Evolutionary conservation across 2,888 invertebrate species (phyloP), one percentile per base, ranked within the genome.

Genomic region (Melipona bicolor): DNA sequence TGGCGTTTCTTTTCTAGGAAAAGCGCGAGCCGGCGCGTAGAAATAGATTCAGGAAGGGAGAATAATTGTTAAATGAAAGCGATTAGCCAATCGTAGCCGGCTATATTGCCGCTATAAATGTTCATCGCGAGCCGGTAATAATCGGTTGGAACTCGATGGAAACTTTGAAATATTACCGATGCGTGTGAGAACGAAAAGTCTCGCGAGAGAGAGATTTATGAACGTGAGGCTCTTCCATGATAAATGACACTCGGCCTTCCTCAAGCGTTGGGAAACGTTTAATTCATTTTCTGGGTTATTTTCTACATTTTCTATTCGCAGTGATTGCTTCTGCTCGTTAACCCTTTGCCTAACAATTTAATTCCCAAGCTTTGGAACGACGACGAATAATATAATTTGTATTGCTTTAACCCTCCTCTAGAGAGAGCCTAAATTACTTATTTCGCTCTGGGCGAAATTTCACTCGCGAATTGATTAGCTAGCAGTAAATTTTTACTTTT

Each of bases 1-100:
- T 27, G n/a, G n/a, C 76, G 64, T 54, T 49, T 50, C 50, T 49
- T 82, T 80, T 83, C 72, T 65, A 59, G 71, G 82, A 69, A 83
- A 54, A 69, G 56, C 32, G 49, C 43, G 32, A 67, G 43, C 17
- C 65, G 27, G 62, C 32, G 2, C n/a, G 64, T 52, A 81, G 81
- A 81, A 81, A 81, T 81, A 77, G 54, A 65, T 62, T 21, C 24
- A 27, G 54, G 4, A 27, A 67, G 68, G 50, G n/a, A 69, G 36
- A 68, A 71, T 80, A 61, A 74, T 68, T 74, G 62, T 69, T 74
- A 54, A 73, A 74, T 59, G 74, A 80, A 68, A 62, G 32, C 68
- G 80, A 81, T 81, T 79, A 79, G 62, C 49, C 54, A 56, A 73
- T 69, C 21, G 13, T 68, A 24, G 49, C 24, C 50, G 36, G 19